Conservation (phyloP, 2,797 vertebrate species). For the Hemitrygon akajei region DNA sequence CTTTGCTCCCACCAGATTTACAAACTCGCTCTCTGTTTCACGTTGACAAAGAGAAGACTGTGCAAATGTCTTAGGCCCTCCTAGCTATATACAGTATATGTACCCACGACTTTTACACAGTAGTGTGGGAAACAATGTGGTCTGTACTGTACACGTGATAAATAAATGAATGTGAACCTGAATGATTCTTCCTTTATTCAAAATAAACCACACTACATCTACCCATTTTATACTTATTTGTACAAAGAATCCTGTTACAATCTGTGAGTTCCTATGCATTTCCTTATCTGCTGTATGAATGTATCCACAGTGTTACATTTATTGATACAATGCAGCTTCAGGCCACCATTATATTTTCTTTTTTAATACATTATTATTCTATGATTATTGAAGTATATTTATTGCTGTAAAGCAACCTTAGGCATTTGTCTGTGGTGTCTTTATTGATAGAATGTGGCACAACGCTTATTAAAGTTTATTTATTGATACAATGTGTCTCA, state of each 20-base stretch:
- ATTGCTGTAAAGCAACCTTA: neutral
- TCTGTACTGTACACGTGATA: no score
- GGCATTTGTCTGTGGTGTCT: neutral
- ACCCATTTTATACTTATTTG: neutral
- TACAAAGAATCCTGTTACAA: neutral
- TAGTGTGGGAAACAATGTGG: no score
- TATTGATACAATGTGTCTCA: neutral
- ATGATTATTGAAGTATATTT: neutral
- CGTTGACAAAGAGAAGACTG: no score
- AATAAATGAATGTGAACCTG: no score
- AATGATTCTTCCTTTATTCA: no score
- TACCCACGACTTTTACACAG: no score
- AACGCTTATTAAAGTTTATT: neutral
- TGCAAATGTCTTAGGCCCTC: no score
- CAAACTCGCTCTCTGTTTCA: no score
- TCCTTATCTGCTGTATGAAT: neutral
- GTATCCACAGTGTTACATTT: neutral
- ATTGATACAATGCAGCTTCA: neutral
- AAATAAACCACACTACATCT: no score
- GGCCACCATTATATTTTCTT: neutral
- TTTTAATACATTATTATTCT: neutral
- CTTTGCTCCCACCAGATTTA: no score
- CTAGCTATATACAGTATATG: no score
- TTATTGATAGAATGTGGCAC: neutral
- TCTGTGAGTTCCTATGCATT: neutral